These are phyloP conservation scores for Gymnopithys bicolor DNA, from an alignment of 2,797 vertebrate genomes.

Conservation along the genomic window DNA sequence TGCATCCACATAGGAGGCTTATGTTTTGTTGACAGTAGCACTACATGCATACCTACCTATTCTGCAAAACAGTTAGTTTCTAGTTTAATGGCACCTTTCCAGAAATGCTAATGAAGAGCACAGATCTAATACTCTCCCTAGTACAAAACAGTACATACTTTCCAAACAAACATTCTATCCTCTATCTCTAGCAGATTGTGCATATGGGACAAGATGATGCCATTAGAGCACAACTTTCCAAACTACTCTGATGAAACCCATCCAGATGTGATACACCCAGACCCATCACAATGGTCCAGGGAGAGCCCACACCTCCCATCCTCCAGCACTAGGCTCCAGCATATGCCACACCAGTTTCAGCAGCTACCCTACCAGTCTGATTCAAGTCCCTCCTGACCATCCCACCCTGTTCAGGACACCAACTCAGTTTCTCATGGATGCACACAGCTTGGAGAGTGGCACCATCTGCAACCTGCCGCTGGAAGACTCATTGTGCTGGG, in stretches of 20 bases:
- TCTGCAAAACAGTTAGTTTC: neutral
- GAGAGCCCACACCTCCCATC: accelerated
- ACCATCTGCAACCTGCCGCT: neutral
- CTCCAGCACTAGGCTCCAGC: neutral
- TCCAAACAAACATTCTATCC: neutral
- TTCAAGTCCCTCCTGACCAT: neutral
- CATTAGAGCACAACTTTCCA: neutral
- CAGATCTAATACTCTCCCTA: neutral
- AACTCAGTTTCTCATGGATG: accelerated
- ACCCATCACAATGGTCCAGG: accelerated
- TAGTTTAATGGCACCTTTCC: neutral
- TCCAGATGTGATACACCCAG: accelerated
- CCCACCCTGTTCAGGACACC: neutral
- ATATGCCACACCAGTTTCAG: accelerated
- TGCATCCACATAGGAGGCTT: slow-evolving; percentile 5
- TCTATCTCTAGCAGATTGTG: neutral
- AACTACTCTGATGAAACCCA: neutral
- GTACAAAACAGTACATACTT: neutral
- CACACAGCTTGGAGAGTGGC: accelerated
- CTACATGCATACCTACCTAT: neutral
- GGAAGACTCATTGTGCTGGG: accelerated
- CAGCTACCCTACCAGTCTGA: accelerated
- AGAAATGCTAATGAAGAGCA: neutral
- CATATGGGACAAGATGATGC: accelerated
- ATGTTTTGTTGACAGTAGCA: neutral